These are phyloP conservation scores for Callithrix jacchus DNA, from an alignment of 2,113 vertebrate species.

Conservation along the genomic window DNA sequence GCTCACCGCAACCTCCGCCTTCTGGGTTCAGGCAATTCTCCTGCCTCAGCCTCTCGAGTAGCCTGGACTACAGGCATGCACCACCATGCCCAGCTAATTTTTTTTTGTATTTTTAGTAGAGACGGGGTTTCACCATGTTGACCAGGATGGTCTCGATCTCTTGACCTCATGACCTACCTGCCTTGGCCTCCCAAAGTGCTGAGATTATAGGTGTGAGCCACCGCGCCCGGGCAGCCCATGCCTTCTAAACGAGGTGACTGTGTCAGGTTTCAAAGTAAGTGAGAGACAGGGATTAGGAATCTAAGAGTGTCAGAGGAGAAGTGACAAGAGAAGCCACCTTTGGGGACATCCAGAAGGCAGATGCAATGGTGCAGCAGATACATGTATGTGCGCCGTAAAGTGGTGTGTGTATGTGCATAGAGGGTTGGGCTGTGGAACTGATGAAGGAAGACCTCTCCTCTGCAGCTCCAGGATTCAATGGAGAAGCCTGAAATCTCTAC, in stretches of 20 bases:
- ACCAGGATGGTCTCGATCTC: no score
- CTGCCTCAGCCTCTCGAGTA: no score
- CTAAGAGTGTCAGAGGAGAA: neutral
- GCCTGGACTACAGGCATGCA: no score
- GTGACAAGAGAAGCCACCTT: neutral
- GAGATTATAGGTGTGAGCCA: no score
- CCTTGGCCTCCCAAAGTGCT: no score
- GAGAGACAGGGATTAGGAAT: neutral
- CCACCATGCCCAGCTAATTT: no score
- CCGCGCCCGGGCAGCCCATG: neutral
- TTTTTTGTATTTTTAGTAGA: no score
- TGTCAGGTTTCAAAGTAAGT: neutral
- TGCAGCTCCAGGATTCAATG: neutral
- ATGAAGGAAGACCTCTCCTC: neutral
- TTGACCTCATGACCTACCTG: no score
- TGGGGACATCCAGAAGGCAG: neutral
- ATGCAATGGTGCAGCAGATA: neutral
- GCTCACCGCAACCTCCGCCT: no score
- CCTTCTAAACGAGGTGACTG: neutral
- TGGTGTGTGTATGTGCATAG: fast-evolving
- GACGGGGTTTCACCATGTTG: no score
- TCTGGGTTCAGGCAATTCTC: no score
- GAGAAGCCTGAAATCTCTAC: neutral
- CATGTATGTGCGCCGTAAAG: neutral
- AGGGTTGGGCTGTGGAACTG: neutral